phyloP scores from a whole-genome alignment of 2,797 vertebrate genomes.

The Cryptoprocta ferox region DNA sequence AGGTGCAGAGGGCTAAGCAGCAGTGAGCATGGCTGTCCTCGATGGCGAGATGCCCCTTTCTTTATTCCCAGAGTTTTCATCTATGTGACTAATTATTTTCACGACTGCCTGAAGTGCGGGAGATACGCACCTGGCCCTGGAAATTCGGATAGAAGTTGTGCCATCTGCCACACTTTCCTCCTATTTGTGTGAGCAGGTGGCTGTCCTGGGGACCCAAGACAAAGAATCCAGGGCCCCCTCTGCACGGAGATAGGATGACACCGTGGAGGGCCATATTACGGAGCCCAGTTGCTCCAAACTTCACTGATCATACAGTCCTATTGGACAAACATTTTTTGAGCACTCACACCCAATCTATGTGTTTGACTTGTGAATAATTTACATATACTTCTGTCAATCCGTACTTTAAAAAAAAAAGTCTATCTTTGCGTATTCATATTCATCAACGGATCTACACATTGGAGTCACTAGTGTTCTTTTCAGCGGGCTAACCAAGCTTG shows the following conservation, averaged over 20 bases:
- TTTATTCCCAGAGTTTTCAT: neutral
- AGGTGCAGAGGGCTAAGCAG: neutral
- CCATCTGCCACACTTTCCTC: neutral
- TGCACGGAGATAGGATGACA: neutral
- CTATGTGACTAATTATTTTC: neutral
- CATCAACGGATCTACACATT: neutral
- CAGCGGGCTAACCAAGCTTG: neutral
- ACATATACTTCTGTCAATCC: neutral
- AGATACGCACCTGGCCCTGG: neutral
- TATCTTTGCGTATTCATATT: constrained; percentile 49
- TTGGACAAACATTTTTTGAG: neutral
- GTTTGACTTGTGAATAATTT: constrained; percentile 65
- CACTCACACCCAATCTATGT: neutral
- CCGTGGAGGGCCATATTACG: neutral
- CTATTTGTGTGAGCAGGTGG: neutral
- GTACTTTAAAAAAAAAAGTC: neutral
- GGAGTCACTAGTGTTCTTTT: neutral
- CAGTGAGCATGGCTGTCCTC: neutral
- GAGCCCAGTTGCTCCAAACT: neutral
- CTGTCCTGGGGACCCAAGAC: neutral
- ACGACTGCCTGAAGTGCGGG: neutral
- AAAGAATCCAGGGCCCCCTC: neutral
- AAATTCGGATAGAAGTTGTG: neutral
- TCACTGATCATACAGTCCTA: neutral
- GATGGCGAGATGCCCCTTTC: neutral